phyloP scores from a whole-genome alignment of 2,113 vertebrate species.

The Astur gentilis region DNA sequence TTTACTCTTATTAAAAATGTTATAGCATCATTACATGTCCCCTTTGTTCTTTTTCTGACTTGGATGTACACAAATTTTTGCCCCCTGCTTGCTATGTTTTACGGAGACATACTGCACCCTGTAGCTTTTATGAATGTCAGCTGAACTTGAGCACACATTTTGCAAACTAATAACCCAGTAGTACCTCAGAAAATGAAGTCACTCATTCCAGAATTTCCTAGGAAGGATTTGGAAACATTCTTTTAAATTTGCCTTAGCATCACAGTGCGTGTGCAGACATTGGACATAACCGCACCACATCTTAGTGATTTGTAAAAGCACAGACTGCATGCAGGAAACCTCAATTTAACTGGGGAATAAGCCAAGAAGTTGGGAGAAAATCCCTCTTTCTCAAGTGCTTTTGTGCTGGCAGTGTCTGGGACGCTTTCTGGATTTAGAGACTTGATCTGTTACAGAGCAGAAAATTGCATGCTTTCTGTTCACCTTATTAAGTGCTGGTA shows the following conservation, averaged over 20 bases:
- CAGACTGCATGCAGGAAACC: not conserved
- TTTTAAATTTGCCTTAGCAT: not conserved
- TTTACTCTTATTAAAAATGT: slow-evolving; percentile 6
- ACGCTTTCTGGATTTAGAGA: not conserved
- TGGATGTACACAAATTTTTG: not conserved
- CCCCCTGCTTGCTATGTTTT: not conserved
- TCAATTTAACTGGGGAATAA: not conserved
- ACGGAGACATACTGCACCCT: rapidly evolving
- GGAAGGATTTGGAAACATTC: not conserved
- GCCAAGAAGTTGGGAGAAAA: not conserved
- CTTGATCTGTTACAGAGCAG: not conserved
- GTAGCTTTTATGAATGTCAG: not conserved
- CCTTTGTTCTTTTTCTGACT: not conserved
- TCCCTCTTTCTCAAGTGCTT: rapidly evolving
- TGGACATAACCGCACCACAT: not conserved
- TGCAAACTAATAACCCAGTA: not conserved
- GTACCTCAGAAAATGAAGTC: not conserved
- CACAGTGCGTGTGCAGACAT: rapidly evolving
- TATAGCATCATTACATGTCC: not conserved
- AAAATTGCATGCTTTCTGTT: not conserved
- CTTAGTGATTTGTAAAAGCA: not conserved
- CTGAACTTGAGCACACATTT: not conserved
- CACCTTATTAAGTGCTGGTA: not conserved
- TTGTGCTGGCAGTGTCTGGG: not conserved
- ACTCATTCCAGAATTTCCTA: not conserved